Base-by-base conservation (phyloP, 2,888 invertebrate genomes). In the Tinea trinotella region DNA sequence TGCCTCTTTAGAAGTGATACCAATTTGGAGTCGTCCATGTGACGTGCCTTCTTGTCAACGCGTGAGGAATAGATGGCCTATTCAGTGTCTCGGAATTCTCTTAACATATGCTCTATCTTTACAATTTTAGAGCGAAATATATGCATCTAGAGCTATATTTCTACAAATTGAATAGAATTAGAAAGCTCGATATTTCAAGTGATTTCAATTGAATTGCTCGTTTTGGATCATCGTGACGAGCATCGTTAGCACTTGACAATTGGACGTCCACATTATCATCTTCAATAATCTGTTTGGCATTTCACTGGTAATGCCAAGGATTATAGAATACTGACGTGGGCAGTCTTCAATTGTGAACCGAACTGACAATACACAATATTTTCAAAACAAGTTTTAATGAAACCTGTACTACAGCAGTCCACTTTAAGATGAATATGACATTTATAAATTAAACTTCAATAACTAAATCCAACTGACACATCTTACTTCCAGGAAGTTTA, bases 251-350 rank as follows among this genome's bases (percentile, higher is more conserved):
- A 74, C 75, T 67, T 68, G 70, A 75, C 74, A 71, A 74, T 70
- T 59, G 66, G 59, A 17, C 36, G 56, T 54, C 50, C 44, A 24
- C 18, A 10, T 59, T 77, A 81, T 80, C 81, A 70, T 80, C 80
- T 67, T 62, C 62, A 67, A 66, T 73, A 71, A 83, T 83, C 83
- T 73, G 72, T 73, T 62, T 66, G 66, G 63, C 67, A 62, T 49
- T 48, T 54, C 49, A 48, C 15, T 49, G 18, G 46, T 44, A 84
- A 84, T 84, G 83, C 77, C 84, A 85, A 83, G 84, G 83, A 67
- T 68, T 58, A 57, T 63, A 57, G 60, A 62, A 61, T 62, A 57
- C 53, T 52, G 60, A 71, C 71, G 80, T 83, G 77, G 80, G 81
- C 68, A 66, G 78, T 19, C 70, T 49, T 57, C 34, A 55, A 56